Evolutionary conservation across 2,797 vertebrate species (phyloP), one percentile per base, ranked within the genome.

Genomic region (Brachyalestes nurse): DNA sequence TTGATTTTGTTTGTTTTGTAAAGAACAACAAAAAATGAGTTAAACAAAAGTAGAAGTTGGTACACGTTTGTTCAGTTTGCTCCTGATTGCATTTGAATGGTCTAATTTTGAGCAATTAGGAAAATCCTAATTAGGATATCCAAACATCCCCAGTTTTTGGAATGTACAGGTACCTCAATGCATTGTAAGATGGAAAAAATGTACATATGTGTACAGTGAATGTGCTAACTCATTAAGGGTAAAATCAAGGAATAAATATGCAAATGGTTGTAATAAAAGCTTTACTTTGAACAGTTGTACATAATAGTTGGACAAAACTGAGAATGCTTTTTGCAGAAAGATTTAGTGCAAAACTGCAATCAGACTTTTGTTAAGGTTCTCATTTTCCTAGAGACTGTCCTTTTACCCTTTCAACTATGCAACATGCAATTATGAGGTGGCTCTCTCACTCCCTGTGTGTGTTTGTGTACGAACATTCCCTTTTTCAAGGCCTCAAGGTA

Each of bases 271-370:
- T 96, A 96, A 97, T 91, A 94, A 98, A 97, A 98, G 97, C 97
- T 99, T 99, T 98, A 99, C 96, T 96, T 96, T 97, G 96, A 97
- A 93, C 96, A 91, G 88, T 92, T 98, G 96, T 98, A 97, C 94
- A 98, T 97, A 97, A 92, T 93, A 93, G 95, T 95, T 93, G 92
- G 88, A 86, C 40, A 86, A 95, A 93, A 95, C 94, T 93, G 93
- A 94, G 95, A 96, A 95, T 93, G 94, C 95, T 95, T 95, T 38
- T 42, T 66, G 45, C 67, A 49, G 57, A 78, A 34, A 42, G 61
- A 28, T 80, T 77, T 72, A 83, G 73, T 69, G 67, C 62, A 55
- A 55, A 66, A 69, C 82, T 95, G 95, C 95, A 90, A 89, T 74
- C 55, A 42, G 62, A 64, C 74, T 74, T 80, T 82, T 64, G 28